Conservation (phyloP, 2,113 vertebrate species). For the Myotis brandtii region DNA sequence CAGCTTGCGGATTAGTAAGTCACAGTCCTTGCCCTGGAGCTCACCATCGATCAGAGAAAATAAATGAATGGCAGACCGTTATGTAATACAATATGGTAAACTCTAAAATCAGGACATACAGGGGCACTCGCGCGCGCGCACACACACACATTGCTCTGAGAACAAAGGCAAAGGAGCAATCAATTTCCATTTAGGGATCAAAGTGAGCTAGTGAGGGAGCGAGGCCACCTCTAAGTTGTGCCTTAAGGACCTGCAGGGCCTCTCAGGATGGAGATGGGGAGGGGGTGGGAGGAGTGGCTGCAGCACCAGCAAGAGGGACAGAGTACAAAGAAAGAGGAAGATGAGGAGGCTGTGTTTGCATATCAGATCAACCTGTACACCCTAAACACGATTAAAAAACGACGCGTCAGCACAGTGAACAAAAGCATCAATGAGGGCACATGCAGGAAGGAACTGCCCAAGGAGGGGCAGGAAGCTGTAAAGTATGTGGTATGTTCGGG, state of each 20-base stretch:
- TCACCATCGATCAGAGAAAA: not conserved
- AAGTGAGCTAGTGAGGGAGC: not conserved
- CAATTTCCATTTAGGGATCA: not conserved
- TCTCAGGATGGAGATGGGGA: not conserved
- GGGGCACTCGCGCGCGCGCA: no score
- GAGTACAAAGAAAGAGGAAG: not conserved
- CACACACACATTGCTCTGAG: not conserved
- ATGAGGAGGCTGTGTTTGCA: not conserved
- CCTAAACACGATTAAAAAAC: not conserved
- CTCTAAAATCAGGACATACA: constrained; percentile 2
- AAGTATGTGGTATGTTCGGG: accelerated
- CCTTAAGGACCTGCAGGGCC: not conserved
- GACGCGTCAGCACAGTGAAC: not conserved
- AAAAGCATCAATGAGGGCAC: not conserved
- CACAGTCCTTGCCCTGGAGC: not conserved
- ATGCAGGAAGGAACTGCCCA: not conserved
- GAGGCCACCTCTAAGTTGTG: not conserved
- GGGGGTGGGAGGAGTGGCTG: not conserved
- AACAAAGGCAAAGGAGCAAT: not conserved
- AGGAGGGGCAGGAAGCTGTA: not conserved
- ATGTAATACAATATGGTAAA: not conserved
- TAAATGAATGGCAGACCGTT: not conserved
- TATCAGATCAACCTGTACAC: not conserved
- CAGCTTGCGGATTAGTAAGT: not conserved
- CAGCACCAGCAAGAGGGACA: not conserved